Conservation (phyloP, 2,888 invertebrate species). For the Rhingia campestris region DNA sequence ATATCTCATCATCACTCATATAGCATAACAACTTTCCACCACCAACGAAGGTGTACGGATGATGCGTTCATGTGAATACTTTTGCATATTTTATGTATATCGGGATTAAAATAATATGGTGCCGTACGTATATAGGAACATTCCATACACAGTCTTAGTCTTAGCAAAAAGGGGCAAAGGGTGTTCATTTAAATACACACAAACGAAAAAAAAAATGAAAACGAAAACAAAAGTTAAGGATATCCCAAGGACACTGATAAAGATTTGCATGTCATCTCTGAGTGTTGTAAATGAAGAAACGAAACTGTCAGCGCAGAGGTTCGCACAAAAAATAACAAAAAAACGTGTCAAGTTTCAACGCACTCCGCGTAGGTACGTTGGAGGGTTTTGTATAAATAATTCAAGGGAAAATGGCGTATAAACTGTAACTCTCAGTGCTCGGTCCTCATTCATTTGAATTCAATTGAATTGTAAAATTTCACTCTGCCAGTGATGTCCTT, state of each 20-base stretch:
- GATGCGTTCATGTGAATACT: conserved; percentile 57
- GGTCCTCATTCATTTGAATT: conserved; percentile 9
- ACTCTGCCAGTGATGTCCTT: background rate
- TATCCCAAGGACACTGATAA: conserved; percentile 36
- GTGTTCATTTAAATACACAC: too few species aligned
- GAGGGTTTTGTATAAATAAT: conserved; percentile 7
- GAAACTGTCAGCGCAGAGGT: background rate
- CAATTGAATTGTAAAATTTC: conserved; percentile 13
- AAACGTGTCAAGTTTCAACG: background rate
- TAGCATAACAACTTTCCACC: conserved; percentile 13
- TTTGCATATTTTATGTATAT: conserved; percentile 12
- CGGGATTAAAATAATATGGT: conserved; percentile 2
- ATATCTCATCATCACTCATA: conserved; percentile 26
- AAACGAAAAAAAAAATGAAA: too few species aligned
- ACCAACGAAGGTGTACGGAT: background rate
- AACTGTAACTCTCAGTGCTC: background rate
- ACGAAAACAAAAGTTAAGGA: conserved; percentile 19
- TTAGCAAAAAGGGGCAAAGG: too few species aligned
- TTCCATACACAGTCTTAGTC: too few species aligned
- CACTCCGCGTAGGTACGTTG: background rate
- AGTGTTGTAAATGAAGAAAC: background rate
- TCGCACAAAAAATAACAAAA: background rate
- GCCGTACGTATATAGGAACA: background rate
- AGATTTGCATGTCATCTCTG: conserved; percentile 23
- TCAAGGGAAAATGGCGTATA: background rate